These are phyloP conservation scores for Hassar affinis DNA, from an alignment of 2,113 vertebrate species.

Conservation along the genomic window DNA sequence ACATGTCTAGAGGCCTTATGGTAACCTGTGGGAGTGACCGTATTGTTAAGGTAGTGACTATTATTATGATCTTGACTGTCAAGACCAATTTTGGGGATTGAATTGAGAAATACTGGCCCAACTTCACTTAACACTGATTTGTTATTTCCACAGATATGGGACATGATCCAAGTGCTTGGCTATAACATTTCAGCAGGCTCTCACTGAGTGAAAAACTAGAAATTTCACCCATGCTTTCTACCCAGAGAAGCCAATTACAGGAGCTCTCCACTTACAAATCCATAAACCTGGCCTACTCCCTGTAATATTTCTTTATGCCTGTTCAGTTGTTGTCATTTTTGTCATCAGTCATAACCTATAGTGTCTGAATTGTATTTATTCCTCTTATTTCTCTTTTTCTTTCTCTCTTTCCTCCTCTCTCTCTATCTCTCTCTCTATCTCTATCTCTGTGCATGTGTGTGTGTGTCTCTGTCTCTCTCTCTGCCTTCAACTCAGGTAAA, in stretches of 20 bases:
- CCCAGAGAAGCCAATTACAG: neutral
- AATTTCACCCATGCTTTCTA: conserved; percentile 26
- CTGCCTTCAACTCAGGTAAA: conserved; percentile 1
- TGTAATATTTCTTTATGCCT: neutral
- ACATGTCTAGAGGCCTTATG: conserved; percentile 90
- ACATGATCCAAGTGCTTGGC: conserved; percentile 94
- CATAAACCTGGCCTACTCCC: neutral
- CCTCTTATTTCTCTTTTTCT: neutral
- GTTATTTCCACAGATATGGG: conserved; percentile 86
- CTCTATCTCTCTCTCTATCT: neutral
- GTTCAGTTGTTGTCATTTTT: neutral
- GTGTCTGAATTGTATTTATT: conserved; percentile 11
- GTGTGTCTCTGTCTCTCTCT: neutral
- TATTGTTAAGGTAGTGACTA: conserved; percentile 85
- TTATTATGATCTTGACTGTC: neutral
- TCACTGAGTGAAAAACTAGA: conserved; percentile 73
- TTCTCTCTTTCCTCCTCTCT: neutral
- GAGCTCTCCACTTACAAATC: neutral
- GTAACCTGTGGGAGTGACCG: conserved; percentile 93
- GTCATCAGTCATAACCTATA: neutral
- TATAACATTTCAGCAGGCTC: conserved; percentile 91
- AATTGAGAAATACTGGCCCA: neutral
- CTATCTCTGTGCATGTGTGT: neutral
- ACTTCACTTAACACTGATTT: neutral
- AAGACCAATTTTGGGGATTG: neutral